Percentiles rank a stretch among this genome's conserved stretches.
Evolutionary conservation across 2,113 vertebrate genomes (phyloP).

Genomic region (Campylorhamphus procurvoides): DNA sequence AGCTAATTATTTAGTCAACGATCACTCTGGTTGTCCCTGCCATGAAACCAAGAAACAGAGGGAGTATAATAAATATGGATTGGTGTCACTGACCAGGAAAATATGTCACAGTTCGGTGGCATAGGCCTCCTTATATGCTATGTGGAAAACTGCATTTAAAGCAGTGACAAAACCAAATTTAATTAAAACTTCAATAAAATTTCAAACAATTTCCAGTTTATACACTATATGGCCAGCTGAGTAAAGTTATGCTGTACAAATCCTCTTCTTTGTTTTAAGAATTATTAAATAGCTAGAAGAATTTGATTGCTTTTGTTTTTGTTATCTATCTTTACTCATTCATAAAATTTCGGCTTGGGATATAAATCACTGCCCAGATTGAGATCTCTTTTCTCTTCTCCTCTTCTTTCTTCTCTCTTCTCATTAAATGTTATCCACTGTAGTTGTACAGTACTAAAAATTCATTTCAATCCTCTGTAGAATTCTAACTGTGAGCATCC

Average conservation of each 20-base stretch:
- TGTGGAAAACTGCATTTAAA: neutral
- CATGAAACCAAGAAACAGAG: conserved; percentile 33
- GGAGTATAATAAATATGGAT: neutral
- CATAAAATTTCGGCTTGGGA: neutral
- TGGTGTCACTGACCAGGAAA: neutral
- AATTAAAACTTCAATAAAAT: conserved; percentile 4
- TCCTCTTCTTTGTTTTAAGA: neutral
- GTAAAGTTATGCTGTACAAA: neutral
- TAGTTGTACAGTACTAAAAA: neutral
- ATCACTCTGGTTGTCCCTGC: conserved; percentile 15
- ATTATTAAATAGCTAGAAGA: neutral
- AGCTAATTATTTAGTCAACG: conserved; percentile 52
- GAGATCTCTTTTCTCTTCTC: neutral
- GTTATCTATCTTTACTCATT: neutral
- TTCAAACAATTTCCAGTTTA: neutral
- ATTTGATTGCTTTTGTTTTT: neutral
- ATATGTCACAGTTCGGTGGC: neutral
- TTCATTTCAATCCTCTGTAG: conserved; percentile 19
- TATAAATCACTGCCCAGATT: neutral
- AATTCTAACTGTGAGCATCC: conserved; percentile 29
- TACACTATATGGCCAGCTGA: neutral
- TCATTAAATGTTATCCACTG: neutral
- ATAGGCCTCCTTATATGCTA: neutral
- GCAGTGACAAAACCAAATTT: neutral
- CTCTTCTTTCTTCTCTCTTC: too few relatives aligned